These are phyloP conservation scores for Polydrusus pterygomalis DNA, from an alignment of 2,888 invertebrate species.

Conservation along the genomic window DNA sequence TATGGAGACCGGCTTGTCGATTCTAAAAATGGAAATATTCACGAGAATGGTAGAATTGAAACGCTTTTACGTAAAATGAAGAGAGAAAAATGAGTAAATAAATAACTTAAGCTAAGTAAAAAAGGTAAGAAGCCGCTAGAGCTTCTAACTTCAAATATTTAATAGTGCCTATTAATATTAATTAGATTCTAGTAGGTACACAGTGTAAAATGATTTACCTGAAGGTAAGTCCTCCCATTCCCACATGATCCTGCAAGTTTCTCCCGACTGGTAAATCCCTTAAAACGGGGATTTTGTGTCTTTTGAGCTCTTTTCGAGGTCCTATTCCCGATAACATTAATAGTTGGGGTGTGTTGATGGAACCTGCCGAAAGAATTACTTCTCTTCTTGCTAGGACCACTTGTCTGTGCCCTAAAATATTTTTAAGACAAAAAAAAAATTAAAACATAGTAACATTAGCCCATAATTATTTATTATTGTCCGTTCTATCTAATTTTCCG, in stretches of 20 bases:
- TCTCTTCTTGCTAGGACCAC: slow-evolving; percentile 85
- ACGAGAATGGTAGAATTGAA: neutral
- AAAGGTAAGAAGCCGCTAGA: too few relatives aligned
- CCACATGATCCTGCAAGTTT: slow-evolving; percentile 92
- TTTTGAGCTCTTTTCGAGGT: slow-evolving; percentile 79
- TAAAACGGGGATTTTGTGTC: slow-evolving; percentile 83
- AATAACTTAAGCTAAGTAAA: too few relatives aligned
- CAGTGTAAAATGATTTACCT: slow-evolving; percentile 70
- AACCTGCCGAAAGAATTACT: slow-evolving; percentile 91
- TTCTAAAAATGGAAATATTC: slow-evolving; percentile 60
- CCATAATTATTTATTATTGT: too few relatives aligned
- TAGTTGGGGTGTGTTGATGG: slow-evolving; percentile 93
- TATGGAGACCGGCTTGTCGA: slow-evolving; percentile 89
- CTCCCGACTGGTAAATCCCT: slow-evolving; percentile 86
- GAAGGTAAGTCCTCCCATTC: slow-evolving; percentile 88
- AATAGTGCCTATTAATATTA: too few relatives aligned
- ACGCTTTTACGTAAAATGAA: neutral
- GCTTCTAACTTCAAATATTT: too few relatives aligned
- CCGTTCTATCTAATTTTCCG: too few relatives aligned
- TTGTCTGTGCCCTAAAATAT: slow-evolving; percentile 77
- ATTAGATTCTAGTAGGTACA: neutral
- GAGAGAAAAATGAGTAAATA: too few relatives aligned
- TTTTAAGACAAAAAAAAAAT: too few relatives aligned
- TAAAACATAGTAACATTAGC: too few relatives aligned
- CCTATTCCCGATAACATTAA: slow-evolving; percentile 89